Evolutionary conservation across 2,113 vertebrate genomes (phyloP).

Genomic region (Neopipo cinnamomea): DNA sequence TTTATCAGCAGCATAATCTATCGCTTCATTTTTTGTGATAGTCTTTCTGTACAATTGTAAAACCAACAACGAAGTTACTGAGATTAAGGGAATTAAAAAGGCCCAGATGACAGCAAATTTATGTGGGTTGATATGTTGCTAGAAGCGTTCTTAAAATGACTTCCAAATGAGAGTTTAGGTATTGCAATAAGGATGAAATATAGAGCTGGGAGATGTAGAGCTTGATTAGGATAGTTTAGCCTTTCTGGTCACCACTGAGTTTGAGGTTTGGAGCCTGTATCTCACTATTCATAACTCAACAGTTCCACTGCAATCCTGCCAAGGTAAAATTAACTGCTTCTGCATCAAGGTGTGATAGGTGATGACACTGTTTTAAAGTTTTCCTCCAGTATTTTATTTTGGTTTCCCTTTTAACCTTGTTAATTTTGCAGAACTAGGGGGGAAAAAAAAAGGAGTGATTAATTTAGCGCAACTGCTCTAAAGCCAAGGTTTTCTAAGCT

Average conservation of each 20-base stretch:
- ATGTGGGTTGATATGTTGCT: background rate
- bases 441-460: background rate
- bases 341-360: background rate
- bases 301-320: background rate
- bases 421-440: background rate
- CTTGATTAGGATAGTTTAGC: background rate
- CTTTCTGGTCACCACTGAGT: background rate
- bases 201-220: background rate
- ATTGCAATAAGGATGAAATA: background rate
- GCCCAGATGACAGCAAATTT: background rate
- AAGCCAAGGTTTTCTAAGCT: background rate
- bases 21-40: rapidly evolving
- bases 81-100: background rate
- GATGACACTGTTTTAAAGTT: background rate
- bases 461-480: background rate
- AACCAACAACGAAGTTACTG: background rate
- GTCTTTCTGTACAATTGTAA: background rate
- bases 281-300: background rate
- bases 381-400: background rate
- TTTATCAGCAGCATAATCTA: background rate
- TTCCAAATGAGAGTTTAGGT: background rate
- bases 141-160: background rate
- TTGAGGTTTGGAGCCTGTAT: background rate
- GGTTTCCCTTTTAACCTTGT: background rate
- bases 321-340: background rate